These are phyloP conservation scores for Cerceris ruficornis DNA, from an alignment of 2,888 invertebrate species.

Conservation along the genomic window DNA sequence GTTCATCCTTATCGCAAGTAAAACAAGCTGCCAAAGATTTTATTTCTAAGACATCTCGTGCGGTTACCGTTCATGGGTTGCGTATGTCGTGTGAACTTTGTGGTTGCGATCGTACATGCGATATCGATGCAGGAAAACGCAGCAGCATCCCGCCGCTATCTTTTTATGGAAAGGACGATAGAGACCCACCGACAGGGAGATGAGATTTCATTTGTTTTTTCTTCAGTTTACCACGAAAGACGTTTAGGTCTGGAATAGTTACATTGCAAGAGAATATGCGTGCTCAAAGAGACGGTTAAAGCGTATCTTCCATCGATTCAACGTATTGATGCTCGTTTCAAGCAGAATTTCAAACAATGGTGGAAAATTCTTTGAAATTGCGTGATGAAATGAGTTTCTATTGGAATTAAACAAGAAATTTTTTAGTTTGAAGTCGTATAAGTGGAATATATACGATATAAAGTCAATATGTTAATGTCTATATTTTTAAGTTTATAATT, in stretches of 20 bases:
- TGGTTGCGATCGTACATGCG: constrained; percentile 17
- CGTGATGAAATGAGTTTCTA: too few species aligned
- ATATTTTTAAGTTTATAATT: too few species aligned
- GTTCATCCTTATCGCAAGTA: background rate
- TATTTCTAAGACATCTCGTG: background rate
- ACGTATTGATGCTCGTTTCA: too few species aligned
- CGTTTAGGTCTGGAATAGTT: constrained; percentile 8
- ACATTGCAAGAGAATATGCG: background rate
- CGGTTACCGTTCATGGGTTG: background rate
- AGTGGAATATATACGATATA: too few species aligned
- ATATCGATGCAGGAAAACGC: constrained; percentile 5
- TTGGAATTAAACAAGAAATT: too few species aligned
- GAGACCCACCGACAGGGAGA: constrained; percentile 20
- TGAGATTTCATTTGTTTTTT: constrained; percentile 46
- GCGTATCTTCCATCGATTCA: too few species aligned
- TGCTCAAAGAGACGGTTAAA: too few species aligned
- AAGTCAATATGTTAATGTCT: too few species aligned
- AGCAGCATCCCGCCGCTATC: constrained; percentile 39
- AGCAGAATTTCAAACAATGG: too few species aligned
- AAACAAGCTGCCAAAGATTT: background rate
- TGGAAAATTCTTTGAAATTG: too few species aligned
- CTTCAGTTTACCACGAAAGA: constrained; percentile 45
- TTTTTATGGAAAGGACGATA: constrained; percentile 53
- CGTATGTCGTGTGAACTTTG: constrained; percentile 13
- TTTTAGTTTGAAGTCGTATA: too few species aligned